These are phyloP conservation scores for Troides helena DNA, from an alignment of 2,888 invertebrate species.

Conservation along the genomic window DNA sequence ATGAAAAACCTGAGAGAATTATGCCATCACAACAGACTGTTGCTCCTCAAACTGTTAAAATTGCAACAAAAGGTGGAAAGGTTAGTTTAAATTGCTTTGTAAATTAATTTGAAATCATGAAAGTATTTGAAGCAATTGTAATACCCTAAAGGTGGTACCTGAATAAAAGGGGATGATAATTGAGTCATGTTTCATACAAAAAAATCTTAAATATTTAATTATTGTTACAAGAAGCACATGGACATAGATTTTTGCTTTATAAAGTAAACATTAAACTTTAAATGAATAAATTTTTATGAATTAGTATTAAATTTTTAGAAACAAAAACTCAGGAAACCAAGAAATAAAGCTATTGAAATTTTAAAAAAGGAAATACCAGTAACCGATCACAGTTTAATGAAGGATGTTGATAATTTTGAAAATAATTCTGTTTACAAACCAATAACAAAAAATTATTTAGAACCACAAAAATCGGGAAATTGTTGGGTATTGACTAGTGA, in stretches of 20 bases:
- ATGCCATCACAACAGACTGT: conserved; percentile 82
- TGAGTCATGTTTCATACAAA: too few species aligned
- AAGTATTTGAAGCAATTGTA: too few species aligned
- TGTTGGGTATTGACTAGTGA: conserved; percentile 80
- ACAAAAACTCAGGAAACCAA: conserved; percentile 72
- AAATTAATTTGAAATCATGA: too few species aligned
- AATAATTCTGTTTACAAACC: conserved; percentile 65
- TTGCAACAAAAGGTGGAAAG: conserved; percentile 80
- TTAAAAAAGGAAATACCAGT: conserved; percentile 73
- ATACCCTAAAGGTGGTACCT: too few species aligned
- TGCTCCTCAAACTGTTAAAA: conserved; percentile 72
- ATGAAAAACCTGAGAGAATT: conserved; percentile 72
- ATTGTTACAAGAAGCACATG: too few species aligned
- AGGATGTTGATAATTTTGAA: conserved; percentile 66
- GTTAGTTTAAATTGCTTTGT: conserved; percentile 44
- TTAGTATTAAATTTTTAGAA: conserved; percentile 50
- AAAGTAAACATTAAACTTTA: too few species aligned
- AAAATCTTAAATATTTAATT: too few species aligned
- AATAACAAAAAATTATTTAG: conserved; percentile 59
- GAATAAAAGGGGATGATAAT: too few species aligned
- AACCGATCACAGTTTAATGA: conserved; percentile 66
- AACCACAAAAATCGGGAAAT: conserved; percentile 53
- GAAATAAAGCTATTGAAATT: conserved; percentile 70
- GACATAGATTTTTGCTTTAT: too few species aligned
- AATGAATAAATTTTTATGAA: too few species aligned